Base-by-base conservation (phyloP, 2,888 invertebrate genomes). In the Acleris holmiana region DNA sequence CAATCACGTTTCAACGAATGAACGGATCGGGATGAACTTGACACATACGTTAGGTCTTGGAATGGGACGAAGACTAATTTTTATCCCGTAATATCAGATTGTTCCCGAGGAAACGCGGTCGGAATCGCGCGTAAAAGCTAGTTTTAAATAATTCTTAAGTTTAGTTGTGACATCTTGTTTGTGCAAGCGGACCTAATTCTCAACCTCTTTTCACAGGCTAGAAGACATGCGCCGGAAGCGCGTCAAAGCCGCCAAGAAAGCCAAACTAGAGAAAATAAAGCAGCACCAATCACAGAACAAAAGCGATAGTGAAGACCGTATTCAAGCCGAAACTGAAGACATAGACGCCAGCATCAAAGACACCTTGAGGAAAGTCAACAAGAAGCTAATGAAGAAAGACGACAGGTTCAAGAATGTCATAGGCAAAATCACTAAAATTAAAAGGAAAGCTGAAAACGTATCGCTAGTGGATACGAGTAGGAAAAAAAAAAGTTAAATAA, bases 351-450 rank as follows among this genome's bases (percentile, higher is more conserved):
- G 77, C 0, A 90, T 93, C 55, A 91, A 88, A 69, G 77, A 82
- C 0, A 76, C 80, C 1, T 66, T 92, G 59, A 91, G 85, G 72
- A 87, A 85, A 76, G 85, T 91, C 0, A 93, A 91, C 59, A 93
- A 83, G 65, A 81, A 72, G 3, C 69, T 93, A 0, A 93, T 93
- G 92, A 93, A 91, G 68, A 91, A 85, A 71, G 93, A 93, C 48
- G 86, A 87, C 1, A 75, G 93, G 29, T 93, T 93, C 47, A 92
- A 91, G 69, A 81, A 88, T 67, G 88, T 93, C 2, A 91, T 93
- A 0, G 91, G 90, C 2, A 93, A 92, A 70, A 83, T 93, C 1
- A 82, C 75, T 0, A 91, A 86, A 63, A 93, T 93, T 17, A 92
- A 89, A 69, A 72, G 88, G 35, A 93, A 92, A 77, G 86, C 93